These are phyloP conservation scores for Gastracanthus pulcherrimus DNA, from an alignment of 2,888 invertebrate genomes.

Conservation along the genomic window DNA sequence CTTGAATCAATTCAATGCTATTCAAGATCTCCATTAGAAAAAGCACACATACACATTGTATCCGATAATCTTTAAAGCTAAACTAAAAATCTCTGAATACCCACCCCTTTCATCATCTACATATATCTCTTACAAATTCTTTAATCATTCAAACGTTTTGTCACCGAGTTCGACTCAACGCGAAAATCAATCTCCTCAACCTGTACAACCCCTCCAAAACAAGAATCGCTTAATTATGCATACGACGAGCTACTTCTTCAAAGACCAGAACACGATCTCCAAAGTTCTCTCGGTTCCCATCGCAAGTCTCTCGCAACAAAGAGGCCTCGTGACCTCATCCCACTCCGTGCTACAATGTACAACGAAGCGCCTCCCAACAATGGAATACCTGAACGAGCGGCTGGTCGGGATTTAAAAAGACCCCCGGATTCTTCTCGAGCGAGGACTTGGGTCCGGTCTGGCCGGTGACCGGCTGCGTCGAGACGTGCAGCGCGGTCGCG, in stretches of 20 bases:
- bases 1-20: too few relatives aligned
- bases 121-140: too few relatives aligned
- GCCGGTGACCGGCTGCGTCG: conserved; percentile 92
- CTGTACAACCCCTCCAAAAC: not conserved
- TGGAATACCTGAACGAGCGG: conserved; percentile 92
- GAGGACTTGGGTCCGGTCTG: conserved; percentile 90
- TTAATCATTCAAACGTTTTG: too few relatives aligned
- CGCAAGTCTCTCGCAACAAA: not conserved
- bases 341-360: not conserved
- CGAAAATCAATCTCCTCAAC: too few relatives aligned
- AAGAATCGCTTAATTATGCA: conserved; percentile 1
- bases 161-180: too few relatives aligned
- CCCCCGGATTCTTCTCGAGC: conserved; percentile 95
- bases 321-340: not conserved
- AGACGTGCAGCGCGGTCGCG: conserved; percentile 96
- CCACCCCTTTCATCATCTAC: too few relatives aligned
- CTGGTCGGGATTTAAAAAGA: conserved; percentile 96
- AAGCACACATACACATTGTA: too few relatives aligned
- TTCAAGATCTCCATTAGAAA: too few relatives aligned
- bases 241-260: not conserved
- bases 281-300: too few relatives aligned
- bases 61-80: too few relatives aligned
- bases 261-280: not conserved
- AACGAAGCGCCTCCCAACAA: not conserved
- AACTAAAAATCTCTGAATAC: too few relatives aligned